Evolutionary conservation across 2,888 invertebrate species (phyloP).

Genomic region (Eucera pruinosa): DNA sequence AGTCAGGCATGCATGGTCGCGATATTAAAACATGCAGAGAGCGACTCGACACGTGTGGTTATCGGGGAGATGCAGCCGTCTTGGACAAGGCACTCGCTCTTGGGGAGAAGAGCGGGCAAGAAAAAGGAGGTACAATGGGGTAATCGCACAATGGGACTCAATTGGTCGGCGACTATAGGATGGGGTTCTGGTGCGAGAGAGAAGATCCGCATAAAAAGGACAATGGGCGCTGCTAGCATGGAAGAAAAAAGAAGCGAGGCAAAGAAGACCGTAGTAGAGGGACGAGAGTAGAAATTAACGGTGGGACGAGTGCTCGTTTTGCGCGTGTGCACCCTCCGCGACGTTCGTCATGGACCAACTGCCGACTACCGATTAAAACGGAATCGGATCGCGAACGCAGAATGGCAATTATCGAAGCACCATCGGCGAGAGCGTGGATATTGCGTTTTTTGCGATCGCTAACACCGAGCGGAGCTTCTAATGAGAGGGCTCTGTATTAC

Average conservation of each 20-base stretch:
- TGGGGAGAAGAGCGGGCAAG: constrained; percentile 34
- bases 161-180: constrained; percentile 64
- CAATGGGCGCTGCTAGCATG: constrained; percentile 52
- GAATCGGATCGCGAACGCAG: constrained; percentile 43
- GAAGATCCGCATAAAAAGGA: constrained; percentile 64
- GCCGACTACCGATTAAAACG: constrained; percentile 27
- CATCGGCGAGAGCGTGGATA: constrained; percentile 33
- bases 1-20: no score
- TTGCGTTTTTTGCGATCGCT: constrained; percentile 36
- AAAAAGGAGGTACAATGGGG: constrained; percentile 59
- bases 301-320: constrained; percentile 25
- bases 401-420: constrained; percentile 48
- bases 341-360: constrained; percentile 18
- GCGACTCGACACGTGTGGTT: constrained; percentile 43
- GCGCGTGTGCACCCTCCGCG: constrained; percentile 10
- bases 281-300: constrained; percentile 21
- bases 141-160: constrained; percentile 65
- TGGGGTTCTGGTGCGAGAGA: constrained; percentile 48
- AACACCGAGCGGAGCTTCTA: constrained; percentile 23
- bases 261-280: constrained; percentile 24
- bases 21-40: constrained; percentile 44
- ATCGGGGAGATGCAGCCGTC: constrained; percentile 45
- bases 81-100: constrained; percentile 48
- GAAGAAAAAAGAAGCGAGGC: constrained; percentile 27
- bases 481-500: constrained; percentile 43